Percentiles rank a stretch among this genome's conserved stretches.
These are phyloP conservation scores for Melitaea athalia DNA, from an alignment of 2,888 invertebrate species.

Conservation along the genomic window DNA sequence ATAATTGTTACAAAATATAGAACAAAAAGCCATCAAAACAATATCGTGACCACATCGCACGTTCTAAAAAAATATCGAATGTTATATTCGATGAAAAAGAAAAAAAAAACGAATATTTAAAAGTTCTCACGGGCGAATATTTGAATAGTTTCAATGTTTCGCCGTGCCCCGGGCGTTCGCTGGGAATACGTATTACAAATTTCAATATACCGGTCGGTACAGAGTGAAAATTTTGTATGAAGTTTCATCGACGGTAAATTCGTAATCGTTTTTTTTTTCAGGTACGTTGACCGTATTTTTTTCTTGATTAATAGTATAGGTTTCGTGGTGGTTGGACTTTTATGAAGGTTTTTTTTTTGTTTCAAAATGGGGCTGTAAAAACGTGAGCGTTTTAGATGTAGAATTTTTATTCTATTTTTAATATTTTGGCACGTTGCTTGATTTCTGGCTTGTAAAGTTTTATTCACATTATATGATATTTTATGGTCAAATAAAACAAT, in stretches of 20 bases:
- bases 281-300: constrained; percentile 31
- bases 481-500: no score
- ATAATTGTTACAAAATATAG: neutral
- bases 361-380: no score
- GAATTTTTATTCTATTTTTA: no score
- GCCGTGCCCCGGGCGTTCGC: constrained; percentile 47
- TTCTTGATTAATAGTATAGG: constrained; percentile 32
- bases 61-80: constrained; percentile 26
- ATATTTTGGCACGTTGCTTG: no score
- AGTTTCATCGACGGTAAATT: constrained; percentile 49
- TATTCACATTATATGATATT: no score
- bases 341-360: neutral
- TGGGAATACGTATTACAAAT: constrained; percentile 65
- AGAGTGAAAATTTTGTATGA: constrained; percentile 48
- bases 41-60: constrained; percentile 25
- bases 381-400: no score
- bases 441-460: no score
- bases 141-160: constrained; percentile 58
- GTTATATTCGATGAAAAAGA: constrained; percentile 49
- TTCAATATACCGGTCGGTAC: constrained; percentile 48
- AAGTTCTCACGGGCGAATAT: constrained; percentile 54
- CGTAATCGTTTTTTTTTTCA: constrained; percentile 47
- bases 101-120: constrained; percentile 50
- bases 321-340: neutral
- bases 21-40: neutral